Base-by-base conservation (phyloP, 1,140 invertebrate species). In the Meteorus sp. region DNA sequence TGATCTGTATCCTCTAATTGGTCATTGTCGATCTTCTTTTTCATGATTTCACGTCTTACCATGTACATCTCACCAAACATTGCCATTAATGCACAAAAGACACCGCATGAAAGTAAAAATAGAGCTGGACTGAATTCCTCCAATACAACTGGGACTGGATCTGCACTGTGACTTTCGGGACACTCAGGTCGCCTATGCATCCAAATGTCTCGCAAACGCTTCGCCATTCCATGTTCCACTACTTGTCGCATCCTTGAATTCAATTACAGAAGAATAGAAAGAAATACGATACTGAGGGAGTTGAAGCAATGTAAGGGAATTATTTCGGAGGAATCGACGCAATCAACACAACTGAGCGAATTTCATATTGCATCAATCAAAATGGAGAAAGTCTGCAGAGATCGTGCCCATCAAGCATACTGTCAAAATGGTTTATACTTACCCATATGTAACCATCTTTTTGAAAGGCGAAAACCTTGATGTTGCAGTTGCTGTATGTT, bases 371-470 rank as follows among this genome's bases (percentile, higher is more conserved):
- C n/a, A n/a, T n/a, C n/a, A n/a, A n/a, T n/a, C n/a, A n/a, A n/a
- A n/a, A n/a, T n/a, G n/a, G n/a, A n/a, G n/a, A n/a, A n/a, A n/a
- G n/a, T n/a, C n/a, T n/a, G n/a, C n/a, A n/a, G n/a, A n/a, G n/a
- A n/a, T n/a, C n/a, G n/a, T n/a, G n/a, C n/a, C n/a, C n/a, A n/a
- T n/a, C n/a, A n/a, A n/a, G n/a, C n/a, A n/a, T n/a, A 13, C 8
- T 15, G 8, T 8, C 4, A n/a, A n/a, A 13, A 7, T 3, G 35
- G 35, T 15, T 31, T 33, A 47, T 29, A 68, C 71, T 74, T 72
- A 86, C 86, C 85, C 85, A 60, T 83, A 83, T 56, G 82, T 81
- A 5, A 87, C 71, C 50, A 85, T 77, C 70, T 88, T 85, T n/a
- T 80, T 82, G 70, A 85, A 85, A 0, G 85, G 85, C 17, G 85